Evolutionary conservation across 2,113 vertebrate genomes (phyloP), one percentile per base, ranked within the genome.

Genomic region (Egretta garzetta): DNA sequence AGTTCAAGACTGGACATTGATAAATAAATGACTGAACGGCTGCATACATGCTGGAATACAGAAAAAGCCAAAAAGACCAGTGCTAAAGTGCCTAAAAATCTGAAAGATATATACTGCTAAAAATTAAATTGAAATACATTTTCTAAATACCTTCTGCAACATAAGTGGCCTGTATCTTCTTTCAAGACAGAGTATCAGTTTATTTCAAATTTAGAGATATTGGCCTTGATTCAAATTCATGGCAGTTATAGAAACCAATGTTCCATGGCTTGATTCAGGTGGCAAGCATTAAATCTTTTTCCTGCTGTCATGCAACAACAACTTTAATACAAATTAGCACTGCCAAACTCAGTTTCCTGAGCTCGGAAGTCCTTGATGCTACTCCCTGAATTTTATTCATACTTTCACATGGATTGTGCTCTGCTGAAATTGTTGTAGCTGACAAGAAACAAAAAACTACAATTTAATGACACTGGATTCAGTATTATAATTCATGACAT

Each of bases 231-330:
- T 98, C 98, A 98, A 98, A 98, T 98, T 98, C 98, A 98, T 98
- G 98, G 98, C 98, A 98, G 98, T 98, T 98, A 98, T 97, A 98
- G 98, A 98, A 98, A 98, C 98, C 98, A 98, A 98, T 98, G 98
- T 98, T 98, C 98, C 98, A 97, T 98, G 97, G 98, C 97, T 98
- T 98, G 98, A 98, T 98, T 98, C 98, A 98, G 98, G 98, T 98
- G 98, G 98, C 98, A 98, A 98, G 98, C 98, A 98, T 98, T 98
- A 98, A 98, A 98, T 98, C 98, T 98, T 98, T 98, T 98, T 98
- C 98, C 97, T 97, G 98, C 98, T 98, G 98, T 98, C 98, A 98
- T 98, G 98, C 98, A 98, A 98, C 98, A 98, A 98, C 98, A 98
- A 98, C 98, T 98, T 98, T 98, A 98, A 98, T 98, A 98, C 98